phyloP scores from a whole-genome alignment of 2,113 vertebrate species.

The Crypturellus undulatus region DNA sequence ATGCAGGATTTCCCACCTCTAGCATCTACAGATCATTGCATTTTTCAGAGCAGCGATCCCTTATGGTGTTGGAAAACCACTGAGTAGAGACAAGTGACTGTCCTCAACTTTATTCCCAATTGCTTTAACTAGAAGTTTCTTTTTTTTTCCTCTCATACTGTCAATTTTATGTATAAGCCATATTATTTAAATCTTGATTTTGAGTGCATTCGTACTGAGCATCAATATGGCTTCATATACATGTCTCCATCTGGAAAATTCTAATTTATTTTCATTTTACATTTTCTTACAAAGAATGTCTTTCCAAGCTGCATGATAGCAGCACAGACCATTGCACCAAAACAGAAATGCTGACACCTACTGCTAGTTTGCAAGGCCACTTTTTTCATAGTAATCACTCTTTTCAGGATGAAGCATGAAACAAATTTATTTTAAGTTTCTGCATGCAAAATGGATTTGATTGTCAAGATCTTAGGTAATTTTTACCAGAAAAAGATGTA shows the following conservation, averaged over 20 bases:
- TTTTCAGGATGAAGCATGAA: not conserved
- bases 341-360: not conserved
- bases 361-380: not conserved
- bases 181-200: not conserved
- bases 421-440: not conserved
- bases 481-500: not conserved
- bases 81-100: not conserved
- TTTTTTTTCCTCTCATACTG: not conserved
- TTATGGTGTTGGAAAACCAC: not conserved
- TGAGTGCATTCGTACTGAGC: not conserved
- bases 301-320: not conserved
- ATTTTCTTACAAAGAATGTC: not conserved
- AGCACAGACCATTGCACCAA: not conserved
- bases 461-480: not conserved
- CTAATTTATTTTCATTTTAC: not conserved
- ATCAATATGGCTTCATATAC: not conserved
- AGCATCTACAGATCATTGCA: not conserved
- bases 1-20: not conserved
- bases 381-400: not conserved
- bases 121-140: not conserved
- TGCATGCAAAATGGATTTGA: not conserved
- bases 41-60: not conserved
- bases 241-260: not conserved
- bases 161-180: not conserved
- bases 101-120: not conserved